phyloP scores from a whole-genome alignment of 2,888 invertebrate genomes.

The Tenthredo mesomela region DNA sequence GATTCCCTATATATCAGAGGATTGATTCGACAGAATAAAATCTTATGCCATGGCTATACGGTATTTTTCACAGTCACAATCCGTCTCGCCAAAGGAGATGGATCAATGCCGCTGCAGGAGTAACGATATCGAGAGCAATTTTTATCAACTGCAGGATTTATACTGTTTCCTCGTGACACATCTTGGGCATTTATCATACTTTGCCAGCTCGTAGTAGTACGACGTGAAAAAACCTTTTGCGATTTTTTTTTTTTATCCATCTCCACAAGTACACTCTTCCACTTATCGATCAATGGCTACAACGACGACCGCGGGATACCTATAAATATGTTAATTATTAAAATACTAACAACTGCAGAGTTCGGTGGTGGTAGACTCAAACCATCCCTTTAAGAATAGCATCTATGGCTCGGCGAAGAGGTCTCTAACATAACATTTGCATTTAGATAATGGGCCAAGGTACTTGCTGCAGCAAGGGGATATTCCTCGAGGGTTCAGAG shows the following conservation, averaged over 20 bases:
- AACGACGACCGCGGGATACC: background rate
- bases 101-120: background rate
- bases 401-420: conserved; percentile 39
- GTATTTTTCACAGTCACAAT: background rate
- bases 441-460: conserved; percentile 38
- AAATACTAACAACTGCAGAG: conserved; percentile 9
- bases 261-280: background rate
- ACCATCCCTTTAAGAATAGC: background rate
- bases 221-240: background rate
- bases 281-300: background rate
- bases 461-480: background rate
- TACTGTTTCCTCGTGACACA: background rate
- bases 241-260: background rate
- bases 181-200: background rate
- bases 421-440: conserved; percentile 38
- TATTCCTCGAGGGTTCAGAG: conserved; percentile 15
- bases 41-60: background rate
- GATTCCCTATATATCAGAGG: background rate
- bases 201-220: background rate
- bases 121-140: background rate
- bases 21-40: background rate
- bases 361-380: background rate
- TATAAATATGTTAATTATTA: background rate
- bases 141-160: background rate
- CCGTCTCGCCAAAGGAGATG: background rate